Percentiles rank a stretch among this genome's conserved stretches.
Conservation (phyloP, 2,797 vertebrate species). For the Acipenser ruthenus region DNA sequence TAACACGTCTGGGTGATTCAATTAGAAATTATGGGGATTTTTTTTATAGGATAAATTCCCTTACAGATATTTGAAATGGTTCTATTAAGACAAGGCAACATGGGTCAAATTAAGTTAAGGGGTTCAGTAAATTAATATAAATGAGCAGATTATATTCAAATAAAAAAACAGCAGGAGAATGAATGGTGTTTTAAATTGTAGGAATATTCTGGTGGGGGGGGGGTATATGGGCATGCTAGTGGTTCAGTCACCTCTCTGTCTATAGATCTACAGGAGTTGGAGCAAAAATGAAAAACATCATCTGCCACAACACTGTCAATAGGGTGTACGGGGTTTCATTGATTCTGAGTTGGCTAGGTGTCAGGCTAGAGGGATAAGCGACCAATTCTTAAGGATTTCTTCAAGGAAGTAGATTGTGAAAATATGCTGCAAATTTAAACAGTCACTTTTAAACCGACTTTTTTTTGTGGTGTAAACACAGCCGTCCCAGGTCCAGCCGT, state of each 20-base stretch:
- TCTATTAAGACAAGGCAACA: slow-evolving; percentile 38
- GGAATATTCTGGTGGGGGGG: not conserved
- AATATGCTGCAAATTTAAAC: too few relatives aligned
- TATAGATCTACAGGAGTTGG: too few relatives aligned
- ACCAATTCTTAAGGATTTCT: too few relatives aligned
- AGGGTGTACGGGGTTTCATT: too few relatives aligned
- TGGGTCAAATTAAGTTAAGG: slow-evolving; percentile 49
- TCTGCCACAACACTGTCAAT: too few relatives aligned
- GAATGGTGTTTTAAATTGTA: slow-evolving; percentile 6
- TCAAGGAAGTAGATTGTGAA: too few relatives aligned
- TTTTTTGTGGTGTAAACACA: too few relatives aligned
- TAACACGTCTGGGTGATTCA: slow-evolving; percentile 54
- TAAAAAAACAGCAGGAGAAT: slow-evolving; percentile 52
- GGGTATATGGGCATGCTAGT: not conserved
- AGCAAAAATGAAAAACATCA: too few relatives aligned
- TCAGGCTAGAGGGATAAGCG: too few relatives aligned
- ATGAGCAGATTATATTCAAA: slow-evolving; percentile 62
- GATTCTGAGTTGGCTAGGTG: too few relatives aligned
- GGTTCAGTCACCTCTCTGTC: not conserved
- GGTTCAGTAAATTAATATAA: slow-evolving; percentile 67
- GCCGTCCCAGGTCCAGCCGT: too few relatives aligned
- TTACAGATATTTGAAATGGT: slow-evolving; percentile 61
- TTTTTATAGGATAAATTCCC: slow-evolving; percentile 80
- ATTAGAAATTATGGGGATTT: slow-evolving; percentile 63
- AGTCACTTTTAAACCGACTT: too few relatives aligned